Conservation (phyloP, 2,888 invertebrate genomes). For the Dynastes tityus region DNA sequence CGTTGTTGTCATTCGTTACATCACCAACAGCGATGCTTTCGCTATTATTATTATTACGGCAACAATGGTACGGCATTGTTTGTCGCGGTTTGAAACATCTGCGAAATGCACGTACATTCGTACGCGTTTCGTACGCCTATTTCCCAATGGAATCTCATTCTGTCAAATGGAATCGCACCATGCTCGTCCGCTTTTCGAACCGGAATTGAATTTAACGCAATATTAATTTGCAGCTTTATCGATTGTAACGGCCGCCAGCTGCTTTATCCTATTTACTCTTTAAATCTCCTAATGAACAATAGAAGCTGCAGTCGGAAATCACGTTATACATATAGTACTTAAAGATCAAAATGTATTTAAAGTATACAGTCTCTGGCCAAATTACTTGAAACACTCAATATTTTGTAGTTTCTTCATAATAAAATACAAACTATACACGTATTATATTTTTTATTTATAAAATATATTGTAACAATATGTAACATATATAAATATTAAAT, state of each 20-base stretch:
- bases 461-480: too few species aligned
- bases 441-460: too few species aligned
- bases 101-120: neutral
- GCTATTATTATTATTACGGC: neutral
- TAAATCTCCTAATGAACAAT: neutral
- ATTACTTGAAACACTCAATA: too few species aligned
- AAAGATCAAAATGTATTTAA: too few species aligned
- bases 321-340: too few species aligned
- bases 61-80: neutral
- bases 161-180: neutral
- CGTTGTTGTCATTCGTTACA: neutral
- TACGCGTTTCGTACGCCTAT: neutral
- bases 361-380: too few species aligned
- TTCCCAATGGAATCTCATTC: neutral
- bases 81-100: slow-evolving; percentile 7
- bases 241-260: neutral
- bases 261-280: neutral
- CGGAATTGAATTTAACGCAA: slow-evolving; percentile 7
- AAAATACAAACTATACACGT: too few species aligned
- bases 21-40: neutral
- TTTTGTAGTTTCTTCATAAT: too few species aligned
- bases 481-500: too few species aligned
- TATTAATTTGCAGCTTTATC: slow-evolving; percentile 2
- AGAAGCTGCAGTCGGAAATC: neutral
- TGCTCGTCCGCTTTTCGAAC: neutral